phyloP scores from a whole-genome alignment of 2,113 vertebrate species.

The Seriola dumerili region DNA sequence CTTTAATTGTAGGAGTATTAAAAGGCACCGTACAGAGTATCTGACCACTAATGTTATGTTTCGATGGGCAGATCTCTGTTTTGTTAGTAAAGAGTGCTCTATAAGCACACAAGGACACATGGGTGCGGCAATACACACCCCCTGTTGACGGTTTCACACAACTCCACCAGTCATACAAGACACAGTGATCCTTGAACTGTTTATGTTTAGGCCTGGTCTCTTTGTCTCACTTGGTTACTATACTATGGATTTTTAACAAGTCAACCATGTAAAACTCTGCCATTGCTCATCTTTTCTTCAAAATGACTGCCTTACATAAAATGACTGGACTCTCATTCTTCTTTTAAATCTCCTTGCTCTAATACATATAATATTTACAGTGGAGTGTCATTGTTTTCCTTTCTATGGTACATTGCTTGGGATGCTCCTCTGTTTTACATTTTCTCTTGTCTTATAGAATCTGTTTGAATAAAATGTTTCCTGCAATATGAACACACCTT shows the following conservation, averaged over 20 bases:
- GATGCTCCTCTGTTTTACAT: background rate
- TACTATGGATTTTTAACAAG: too few species aligned
- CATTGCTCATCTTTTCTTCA: too few species aligned
- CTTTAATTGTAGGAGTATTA: too few species aligned
- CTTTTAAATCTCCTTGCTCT: too few species aligned
- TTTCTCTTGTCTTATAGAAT: background rate
- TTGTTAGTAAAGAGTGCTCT: too few species aligned
- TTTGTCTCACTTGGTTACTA: slow-evolving; percentile 4
- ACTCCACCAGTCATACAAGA: background rate
- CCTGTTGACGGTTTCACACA: background rate
- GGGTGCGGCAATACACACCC: background rate
- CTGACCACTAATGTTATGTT: too few species aligned
- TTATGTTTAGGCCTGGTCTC: background rate
- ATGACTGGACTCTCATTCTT: too few species aligned
- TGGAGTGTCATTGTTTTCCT: background rate
- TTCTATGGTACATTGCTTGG: too few species aligned
- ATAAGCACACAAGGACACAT: background rate
- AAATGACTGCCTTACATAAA: too few species aligned
- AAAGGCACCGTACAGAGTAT: too few species aligned
- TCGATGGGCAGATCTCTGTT: background rate
- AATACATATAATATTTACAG: too few species aligned
- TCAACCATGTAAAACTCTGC: too few species aligned
- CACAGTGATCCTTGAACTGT: background rate
- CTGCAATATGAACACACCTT: background rate
- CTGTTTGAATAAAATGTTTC: background rate